A percentile compares a stretch with the other conserved stretches of the same genome.
Evolutionary conservation across 2,113 vertebrate species (phyloP).

Genomic region (Synchiropus splendidus): DNA sequence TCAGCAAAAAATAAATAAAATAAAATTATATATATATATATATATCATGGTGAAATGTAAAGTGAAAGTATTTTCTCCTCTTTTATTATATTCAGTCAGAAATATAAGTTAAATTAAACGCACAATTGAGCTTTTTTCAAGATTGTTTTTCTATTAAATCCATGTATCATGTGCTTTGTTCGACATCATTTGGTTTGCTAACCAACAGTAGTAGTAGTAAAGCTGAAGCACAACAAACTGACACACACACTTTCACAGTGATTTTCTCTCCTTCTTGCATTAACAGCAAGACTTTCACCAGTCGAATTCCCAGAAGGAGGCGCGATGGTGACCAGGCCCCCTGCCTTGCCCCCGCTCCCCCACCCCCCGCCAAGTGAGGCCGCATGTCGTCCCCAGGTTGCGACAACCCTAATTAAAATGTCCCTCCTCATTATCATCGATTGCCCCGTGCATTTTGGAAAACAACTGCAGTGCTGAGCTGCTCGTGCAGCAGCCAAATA

Average conservation of each 20-base stretch:
- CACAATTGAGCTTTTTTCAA: too few species aligned
- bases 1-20: too few species aligned
- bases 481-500: constrained; percentile 63
- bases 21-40: too few species aligned
- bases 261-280: constrained; percentile 22
- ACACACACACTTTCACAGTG: background rate
- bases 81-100: too few species aligned
- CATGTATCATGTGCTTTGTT: too few species aligned
- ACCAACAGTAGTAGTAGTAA: too few species aligned
- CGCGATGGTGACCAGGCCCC: constrained; percentile 40
- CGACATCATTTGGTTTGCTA: too few species aligned
- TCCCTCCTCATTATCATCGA: constrained; percentile 67
- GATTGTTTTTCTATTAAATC: too few species aligned
- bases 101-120: too few species aligned
- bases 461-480: constrained; percentile 51
- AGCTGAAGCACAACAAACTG: background rate
- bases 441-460: constrained; percentile 65
- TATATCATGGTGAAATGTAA: too few species aligned
- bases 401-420: constrained; percentile 65
- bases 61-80: too few species aligned
- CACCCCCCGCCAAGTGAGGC: constrained; percentile 20
- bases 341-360: constrained; percentile 7
- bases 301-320: constrained; percentile 35
- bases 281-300: constrained; percentile 38
- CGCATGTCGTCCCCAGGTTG: constrained; percentile 51